Base-by-base conservation (phyloP, 2,888 invertebrate genomes). In the Drosophila rubida region DNA sequence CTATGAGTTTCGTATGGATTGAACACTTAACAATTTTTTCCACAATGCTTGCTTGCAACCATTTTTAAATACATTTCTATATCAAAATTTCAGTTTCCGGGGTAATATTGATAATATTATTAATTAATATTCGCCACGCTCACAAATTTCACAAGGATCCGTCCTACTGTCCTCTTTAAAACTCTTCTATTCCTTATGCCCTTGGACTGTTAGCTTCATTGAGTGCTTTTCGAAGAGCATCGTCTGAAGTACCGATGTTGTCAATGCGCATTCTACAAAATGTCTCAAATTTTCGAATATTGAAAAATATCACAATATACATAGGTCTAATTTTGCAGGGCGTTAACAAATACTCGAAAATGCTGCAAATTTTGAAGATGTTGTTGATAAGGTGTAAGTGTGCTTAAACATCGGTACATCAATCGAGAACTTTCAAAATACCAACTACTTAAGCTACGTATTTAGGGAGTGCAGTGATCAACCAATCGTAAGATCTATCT, bases 401-500 rank as follows among this genome's bases (percentile, higher is more conserved):
- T 59, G 53, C 37, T 50, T 45, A 0, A 51, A 32, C 46, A 61
- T 41, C 46, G 30, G 39, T 27, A 14, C 32, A 49, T 35, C 27
- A 39, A 49, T 30, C 7, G 45, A 25, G 11, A 30, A 37, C 45
- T 61, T 9, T 39, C 11, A 41, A 48, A 30, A 19, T 39, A 9
- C 19, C 37, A 57, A 27, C 9, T 19, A 19, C 37, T 39, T 57
- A 37, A 27, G 27, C 37, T 69, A 64, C 16, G 42, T 46, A 41
- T 42, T 60, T 65, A 41, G 70, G 72, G 64, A 61, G 75, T 73
- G 60, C 69, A 70, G 53, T 60, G 75, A 84, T 88, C 88, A 78
- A 76, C 80, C 57, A 25, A 42, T 27, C 23, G 30, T 39, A 42
- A 69, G 70, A 57, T 27, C 37, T 30, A 54, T 54, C 30, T 32